phyloP scores from a whole-genome alignment of 35 echinoderm and acorn worm genomes.

The Strongylocentrotus purpuratus region DNA sequence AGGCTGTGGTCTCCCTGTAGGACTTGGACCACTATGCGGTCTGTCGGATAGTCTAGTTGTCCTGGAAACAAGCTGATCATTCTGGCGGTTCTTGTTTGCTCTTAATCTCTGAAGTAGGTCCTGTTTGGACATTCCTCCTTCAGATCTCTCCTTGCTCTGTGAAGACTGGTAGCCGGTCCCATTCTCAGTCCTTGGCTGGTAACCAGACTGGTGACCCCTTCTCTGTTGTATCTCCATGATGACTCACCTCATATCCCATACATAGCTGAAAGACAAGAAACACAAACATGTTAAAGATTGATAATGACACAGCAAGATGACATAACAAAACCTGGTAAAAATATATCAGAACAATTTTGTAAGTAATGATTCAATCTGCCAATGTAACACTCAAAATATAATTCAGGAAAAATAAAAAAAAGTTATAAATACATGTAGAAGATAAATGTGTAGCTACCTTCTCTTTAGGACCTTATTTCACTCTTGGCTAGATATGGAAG shows the following conservation, averaged over 20 bases:
- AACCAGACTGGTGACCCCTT: conserved; percentile 24
- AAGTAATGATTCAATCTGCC: too few species aligned
- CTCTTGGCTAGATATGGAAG: not conserved
- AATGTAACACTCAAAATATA: too few species aligned
- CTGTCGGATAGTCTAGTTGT: not conserved
- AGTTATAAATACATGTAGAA: too few species aligned
- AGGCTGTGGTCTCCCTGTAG: not conserved
- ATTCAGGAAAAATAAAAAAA: too few species aligned
- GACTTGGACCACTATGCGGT: not conserved
- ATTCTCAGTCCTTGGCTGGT: not conserved
- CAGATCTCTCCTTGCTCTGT: not conserved
- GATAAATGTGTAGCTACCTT: too few species aligned
- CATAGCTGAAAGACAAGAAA: not conserved
- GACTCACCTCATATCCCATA: not conserved
- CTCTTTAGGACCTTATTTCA: not conserved
- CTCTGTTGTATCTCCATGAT: conserved; percentile 3
- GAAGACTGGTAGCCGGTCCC: not conserved
- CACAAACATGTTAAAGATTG: not conserved
- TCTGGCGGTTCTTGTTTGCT: conserved; percentile 10
- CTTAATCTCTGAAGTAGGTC: conserved; percentile 32
- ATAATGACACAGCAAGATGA: too few species aligned
- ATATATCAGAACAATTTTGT: too few species aligned
- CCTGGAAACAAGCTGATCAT: not conserved
- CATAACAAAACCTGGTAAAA: too few species aligned
- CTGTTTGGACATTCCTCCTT: conserved; percentile 33